These are phyloP conservation scores for Bombus superbus DNA, from an alignment of 1,140 invertebrate genomes.

Conservation along the genomic window DNA sequence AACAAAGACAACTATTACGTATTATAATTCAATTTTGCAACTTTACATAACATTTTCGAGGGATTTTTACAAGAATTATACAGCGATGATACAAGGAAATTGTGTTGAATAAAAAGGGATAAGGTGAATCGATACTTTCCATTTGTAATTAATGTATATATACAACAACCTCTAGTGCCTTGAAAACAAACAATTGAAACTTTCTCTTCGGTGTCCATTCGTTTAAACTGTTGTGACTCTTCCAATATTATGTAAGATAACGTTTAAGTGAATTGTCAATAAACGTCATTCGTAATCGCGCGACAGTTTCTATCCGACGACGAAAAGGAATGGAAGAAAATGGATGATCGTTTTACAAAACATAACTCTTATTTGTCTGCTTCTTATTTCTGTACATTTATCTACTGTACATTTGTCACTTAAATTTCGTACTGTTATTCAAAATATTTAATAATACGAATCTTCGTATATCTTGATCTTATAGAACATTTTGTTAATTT, in stretches of 20 bases:
- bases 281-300: background rate
- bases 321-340: background rate
- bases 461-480: background rate
- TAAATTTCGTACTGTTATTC: background rate
- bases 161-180: conserved; percentile 47
- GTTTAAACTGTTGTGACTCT: background rate
- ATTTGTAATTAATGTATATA: conserved; percentile 36
- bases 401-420: background rate
- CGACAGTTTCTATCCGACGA: background rate
- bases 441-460: background rate
- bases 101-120: background rate
- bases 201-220: background rate
- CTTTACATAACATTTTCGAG: background rate
- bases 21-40: no score
- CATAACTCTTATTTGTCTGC: background rate
- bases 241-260: background rate
- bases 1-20: background rate
- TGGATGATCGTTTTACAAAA: background rate
- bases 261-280: background rate
- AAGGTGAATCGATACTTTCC: conserved; percentile 24
- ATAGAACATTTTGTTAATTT: background rate
- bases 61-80: background rate
- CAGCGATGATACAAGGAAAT: no score
- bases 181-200: conserved; percentile 6
- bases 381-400: background rate